Conservation (phyloP, 1,140 invertebrate species). For the Ips nitidus region DNA sequence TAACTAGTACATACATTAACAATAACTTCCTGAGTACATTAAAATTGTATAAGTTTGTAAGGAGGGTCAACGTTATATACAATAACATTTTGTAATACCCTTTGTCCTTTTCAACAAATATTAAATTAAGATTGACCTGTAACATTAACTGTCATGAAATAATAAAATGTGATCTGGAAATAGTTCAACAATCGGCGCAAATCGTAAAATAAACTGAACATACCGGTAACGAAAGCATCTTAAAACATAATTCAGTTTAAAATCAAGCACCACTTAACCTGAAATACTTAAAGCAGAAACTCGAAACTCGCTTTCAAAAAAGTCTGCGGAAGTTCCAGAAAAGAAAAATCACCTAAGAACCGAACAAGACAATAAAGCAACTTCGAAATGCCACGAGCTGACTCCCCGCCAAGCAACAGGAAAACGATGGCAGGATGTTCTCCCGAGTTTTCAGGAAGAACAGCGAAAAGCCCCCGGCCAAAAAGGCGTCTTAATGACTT, state of each 20-base stretch:
- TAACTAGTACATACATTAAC: too few species aligned
- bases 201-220: too few species aligned
- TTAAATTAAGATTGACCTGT: too few species aligned
- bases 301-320: not conserved
- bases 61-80: too few species aligned
- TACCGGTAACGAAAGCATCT: too few species aligned
- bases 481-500: constrained; percentile 33
- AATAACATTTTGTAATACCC: too few species aligned
- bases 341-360: constrained; percentile 18
- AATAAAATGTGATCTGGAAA: too few species aligned
- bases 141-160: too few species aligned
- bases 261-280: not conserved
- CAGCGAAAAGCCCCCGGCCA: constrained; percentile 25
- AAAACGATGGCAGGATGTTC: constrained; percentile 31
- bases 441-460: constrained; percentile 22
- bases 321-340: not conserved
- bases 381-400: constrained; percentile 24
- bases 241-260: not conserved
- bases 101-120: too few species aligned
- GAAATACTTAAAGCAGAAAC: not conserved
- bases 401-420: constrained; percentile 21
- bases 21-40: too few species aligned
- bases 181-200: too few species aligned
- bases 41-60: too few species aligned
- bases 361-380: constrained; percentile 25